Evolutionary conservation across 2,888 invertebrate species (phyloP).

Genomic region (Pseudococcus jackbeardsleyi): DNA sequence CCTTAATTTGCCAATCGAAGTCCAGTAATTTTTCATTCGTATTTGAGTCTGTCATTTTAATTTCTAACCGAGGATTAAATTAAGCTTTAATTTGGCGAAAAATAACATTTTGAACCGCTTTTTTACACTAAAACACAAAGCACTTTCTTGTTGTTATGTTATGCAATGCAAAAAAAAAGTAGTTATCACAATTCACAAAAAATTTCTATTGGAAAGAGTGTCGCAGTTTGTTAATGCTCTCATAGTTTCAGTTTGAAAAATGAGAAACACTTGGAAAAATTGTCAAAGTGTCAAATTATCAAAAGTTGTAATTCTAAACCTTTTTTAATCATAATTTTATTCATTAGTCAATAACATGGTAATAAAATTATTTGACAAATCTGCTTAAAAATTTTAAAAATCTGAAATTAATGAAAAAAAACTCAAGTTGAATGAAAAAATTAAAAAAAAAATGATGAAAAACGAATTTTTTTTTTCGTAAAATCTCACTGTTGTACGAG

Average conservation of each 20-base stretch:
- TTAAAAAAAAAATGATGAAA: too few species aligned
- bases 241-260: not conserved
- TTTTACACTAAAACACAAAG: conserved; percentile 32
- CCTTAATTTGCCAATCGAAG: conserved; percentile 59
- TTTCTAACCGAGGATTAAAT: not conserved
- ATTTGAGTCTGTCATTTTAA: not conserved
- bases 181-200: not conserved
- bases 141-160: not conserved
- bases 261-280: not conserved
- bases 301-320: too few species aligned
- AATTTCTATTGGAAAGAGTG: not conserved
- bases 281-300: too few species aligned
- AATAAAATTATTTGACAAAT: too few species aligned
- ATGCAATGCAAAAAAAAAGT: too few species aligned
- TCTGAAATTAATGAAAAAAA: too few species aligned
- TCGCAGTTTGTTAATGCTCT: not conserved
- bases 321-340: too few species aligned
- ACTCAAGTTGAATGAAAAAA: too few species aligned
- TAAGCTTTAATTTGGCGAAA: not conserved
- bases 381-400: too few species aligned
- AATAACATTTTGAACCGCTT: conserved; percentile 24
- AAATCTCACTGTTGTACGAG: too few species aligned
- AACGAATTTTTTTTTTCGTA: too few species aligned
- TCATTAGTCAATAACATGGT: too few species aligned
- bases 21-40: conserved; percentile 49